Base-by-base conservation (phyloP, 2,888 invertebrate genomes). In the Caradrina clavipalpis region DNA sequence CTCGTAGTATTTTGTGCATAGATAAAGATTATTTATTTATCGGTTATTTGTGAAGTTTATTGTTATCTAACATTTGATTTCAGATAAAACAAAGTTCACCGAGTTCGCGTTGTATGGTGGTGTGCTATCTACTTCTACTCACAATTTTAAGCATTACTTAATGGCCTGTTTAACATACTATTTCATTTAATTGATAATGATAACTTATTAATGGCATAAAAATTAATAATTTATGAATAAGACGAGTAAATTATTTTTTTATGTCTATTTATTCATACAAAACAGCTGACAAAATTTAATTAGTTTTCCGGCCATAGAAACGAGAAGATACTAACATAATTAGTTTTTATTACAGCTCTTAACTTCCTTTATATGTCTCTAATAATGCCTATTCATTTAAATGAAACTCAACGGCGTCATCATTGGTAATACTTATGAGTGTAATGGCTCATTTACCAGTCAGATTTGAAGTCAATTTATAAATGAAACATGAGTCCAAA, bases 21-120 rank as follows among this genome's bases (percentile, higher is more conserved):
- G 61, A 78, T 72, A 69, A 59, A 51, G 62, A 71, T 81, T 68
- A 62, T 54, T 63, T 63, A 71, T 64, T 79, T 85, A 80, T 77
- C 69, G 68, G 73, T 72, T 67, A 72, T 73, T 74, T 76, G 51
- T 22, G 62, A 39, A 62, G 65, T 45, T 22, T 26, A 47, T 63
- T 19, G 50, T 47, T 10, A 22, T 69, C 7, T 39, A 39, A 39
- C 26, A 51, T 35, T 66, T 54, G 11, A 57, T 66, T 49, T 17
- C 10, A 59, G 42, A 69, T 19, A 22, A 54, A 55, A 42, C 45
- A 57, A 47, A 51, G 13, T 35, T 42, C 1, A 19, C 13, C 1
- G 11, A 31, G 13, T 51, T 60, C 22, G 22, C 15, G 17, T n/a
- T 15, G 22, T 74, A 6, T 74, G 22, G 19, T 49, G 7, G 17